Evolutionary conservation across 2,888 invertebrate genomes (phyloP), one percentile per base, ranked within the genome.

Genomic region (Meandrusa payeni): DNA sequence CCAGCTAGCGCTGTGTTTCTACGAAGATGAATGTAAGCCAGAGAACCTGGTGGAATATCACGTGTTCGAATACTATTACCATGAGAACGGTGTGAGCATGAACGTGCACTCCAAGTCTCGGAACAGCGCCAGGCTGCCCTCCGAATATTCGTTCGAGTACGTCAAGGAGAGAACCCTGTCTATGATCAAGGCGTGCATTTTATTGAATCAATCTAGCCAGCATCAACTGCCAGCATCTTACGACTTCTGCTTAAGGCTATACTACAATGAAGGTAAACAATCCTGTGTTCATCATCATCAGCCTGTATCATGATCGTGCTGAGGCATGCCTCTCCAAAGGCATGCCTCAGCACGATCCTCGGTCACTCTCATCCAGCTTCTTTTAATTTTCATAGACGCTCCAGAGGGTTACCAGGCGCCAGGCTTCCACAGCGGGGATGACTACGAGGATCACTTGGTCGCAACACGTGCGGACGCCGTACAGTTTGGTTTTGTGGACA

Each of bases 351-450:
- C n/a, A n/a, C n/a, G n/a, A n/a, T n/a, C n/a, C n/a, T n/a, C n/a
- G n/a, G n/a, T n/a, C n/a, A n/a, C n/a, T n/a, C n/a, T n/a, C n/a
- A n/a, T n/a, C n/a, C n/a, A n/a, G n/a, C n/a, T n/a, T n/a, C n/a
- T n/a, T n/a, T n/a, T n/a, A n/a, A n/a, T n/a, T n/a, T n/a, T n/a
- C n/a, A n/a, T n/a, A 83, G 83, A 64, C 22, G 75, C 85, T 0
- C 85, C 85, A 0, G 64, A 59, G 15, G 78, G 69, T 4, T 86
- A 85, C 60, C 81, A 83, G 50, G 78, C 83, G 1, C 80, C 81
- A 0, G 85, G 85, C 0, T 86, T 64, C 61, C 28, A 37, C 0
- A 24, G 52, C 1, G 20, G 50, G 0, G 17, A 39, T 0, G 67
- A 64, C 3, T 15, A 33, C 0, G 57, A 54, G 3, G 77, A 80